phyloP scores from a whole-genome alignment of 1,140 invertebrate species.

The Lordiphosa mommai region DNA sequence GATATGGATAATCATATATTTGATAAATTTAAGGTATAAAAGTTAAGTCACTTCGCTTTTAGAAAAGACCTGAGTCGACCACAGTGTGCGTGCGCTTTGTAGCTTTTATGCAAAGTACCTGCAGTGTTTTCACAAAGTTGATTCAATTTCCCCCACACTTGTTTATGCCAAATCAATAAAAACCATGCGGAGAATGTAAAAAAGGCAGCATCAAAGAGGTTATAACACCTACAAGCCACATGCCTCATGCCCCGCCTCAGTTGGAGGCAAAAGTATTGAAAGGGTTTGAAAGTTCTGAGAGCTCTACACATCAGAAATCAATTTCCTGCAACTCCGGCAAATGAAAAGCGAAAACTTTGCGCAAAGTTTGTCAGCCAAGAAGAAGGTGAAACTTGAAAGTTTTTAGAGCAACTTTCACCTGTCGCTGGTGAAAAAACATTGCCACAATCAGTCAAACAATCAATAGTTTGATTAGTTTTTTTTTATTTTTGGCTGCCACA shows the following conservation, averaged over 20 bases:
- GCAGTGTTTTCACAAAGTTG: conserved; percentile 32
- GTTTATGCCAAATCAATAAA: conserved; percentile 65
- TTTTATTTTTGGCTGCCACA: conserved; percentile 47
- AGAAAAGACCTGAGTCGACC: no score
- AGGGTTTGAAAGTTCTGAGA: conserved; percentile 9
- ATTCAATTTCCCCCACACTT: conserved; percentile 40
- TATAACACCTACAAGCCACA: conserved; percentile 49
- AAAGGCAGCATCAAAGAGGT: conserved; percentile 53
- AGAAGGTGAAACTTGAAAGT: conserved; percentile 37
- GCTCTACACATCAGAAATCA: conserved; percentile 57
- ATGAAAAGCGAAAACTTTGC: conserved; percentile 65
- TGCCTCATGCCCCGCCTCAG: background rate
- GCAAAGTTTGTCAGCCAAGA: conserved; percentile 62
- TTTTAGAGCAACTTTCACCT: conserved; percentile 55
- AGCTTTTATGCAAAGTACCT: conserved; percentile 40
- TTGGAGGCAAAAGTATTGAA: background rate
- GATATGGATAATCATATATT: no score
- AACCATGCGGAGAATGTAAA: conserved; percentile 23
- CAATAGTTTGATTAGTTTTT: conserved; percentile 71
- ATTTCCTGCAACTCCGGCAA: conserved; percentile 55
- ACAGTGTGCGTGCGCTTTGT: background rate
- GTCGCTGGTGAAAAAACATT: conserved; percentile 51
- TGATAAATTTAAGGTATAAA: no score
- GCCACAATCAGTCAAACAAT: conserved; percentile 71
- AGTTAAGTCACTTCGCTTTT: no score